Base-by-base conservation (phyloP, 1,140 invertebrate species). In the Drosophila nasuta region DNA sequence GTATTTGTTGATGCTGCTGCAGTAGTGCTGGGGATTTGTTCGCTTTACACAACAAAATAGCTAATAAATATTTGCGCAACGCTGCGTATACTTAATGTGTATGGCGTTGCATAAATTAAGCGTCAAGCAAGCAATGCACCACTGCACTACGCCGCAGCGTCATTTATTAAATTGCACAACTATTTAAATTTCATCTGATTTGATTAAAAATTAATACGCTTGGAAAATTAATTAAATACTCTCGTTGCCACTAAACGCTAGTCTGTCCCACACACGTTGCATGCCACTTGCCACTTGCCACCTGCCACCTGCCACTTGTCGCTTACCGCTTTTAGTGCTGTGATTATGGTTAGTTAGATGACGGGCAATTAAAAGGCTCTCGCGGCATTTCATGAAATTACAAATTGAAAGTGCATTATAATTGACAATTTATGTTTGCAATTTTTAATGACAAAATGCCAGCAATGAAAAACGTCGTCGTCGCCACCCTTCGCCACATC, bases 31-130 rank as follows among this genome's bases (percentile, higher is more conserved):
- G 5, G 35, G 38, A 56, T 56, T 30, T 57, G 41, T 56, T n/a
- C 52, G 67, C 46, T 72, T 57, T 20, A 74, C 67, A 51, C 52
- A 77, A 49, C 20, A 41, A 25, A 59, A 77, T 71, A 78, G 73
- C 77, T 78, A 88, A 87, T 87, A 87, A 87, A 88, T 83, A 87
- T 81, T 88, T 88, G 77, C 46, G 63, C 85, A 88, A 77, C 74
- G 35, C 65, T 83, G 83, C 83, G 80, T 83, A 88, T 87, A 72
- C 86, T 52, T 79, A 69, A 80, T 80, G 58, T 46, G 48, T 28
- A 28, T 73, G 66, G 56, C 30, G 45, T 51, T 79, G 82, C 73
- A 88, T 88, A 88, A 87, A 88, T 87, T 88, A 77, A 82, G 82
- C 28, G 59, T 30, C 54, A 51, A 35, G 20, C 30, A 54, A 13